Percentiles rank a stretch among this genome's conserved stretches.
Evolutionary conservation across 2,797 vertebrate species (phyloP).

Genomic region (Lycodopsis pacificus): DNA sequence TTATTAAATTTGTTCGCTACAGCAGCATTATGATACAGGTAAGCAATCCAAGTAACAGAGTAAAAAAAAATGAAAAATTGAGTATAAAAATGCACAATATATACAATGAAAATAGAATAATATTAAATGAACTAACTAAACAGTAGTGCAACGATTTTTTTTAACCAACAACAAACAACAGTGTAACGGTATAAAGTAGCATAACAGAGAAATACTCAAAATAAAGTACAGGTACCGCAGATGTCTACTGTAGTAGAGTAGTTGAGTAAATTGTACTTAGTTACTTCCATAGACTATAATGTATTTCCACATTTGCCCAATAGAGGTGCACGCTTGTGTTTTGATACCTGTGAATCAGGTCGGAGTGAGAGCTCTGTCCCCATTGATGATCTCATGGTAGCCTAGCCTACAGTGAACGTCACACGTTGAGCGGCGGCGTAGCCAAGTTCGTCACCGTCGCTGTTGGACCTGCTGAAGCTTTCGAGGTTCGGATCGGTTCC

Average conservation of each 20-base stretch:
- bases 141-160: too few species aligned
- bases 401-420: conserved; percentile 57
- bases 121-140: too few species aligned
- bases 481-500: conserved; percentile 75
- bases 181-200: not conserved
- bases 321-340: not conserved
- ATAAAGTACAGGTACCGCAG: not conserved
- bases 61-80: too few species aligned
- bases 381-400: not conserved
- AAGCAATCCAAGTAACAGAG: too few species aligned
- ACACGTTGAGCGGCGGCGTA: conserved; percentile 73
- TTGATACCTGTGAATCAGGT: conserved; percentile 17
- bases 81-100: too few species aligned
- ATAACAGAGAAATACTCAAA: not conserved
- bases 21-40: too few species aligned
- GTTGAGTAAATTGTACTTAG: not conserved
- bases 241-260: not conserved
- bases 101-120: too few species aligned
- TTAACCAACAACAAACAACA: too few species aligned
- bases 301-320: not conserved
- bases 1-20: too few species aligned
- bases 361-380: conserved; percentile 60
- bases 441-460: conserved; percentile 74
- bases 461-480: conserved; percentile 76
- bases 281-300: not conserved